Percentiles rank a stretch among this genome's conserved stretches.
Conservation (phyloP, 1,140 invertebrate species). For the Drosophila grimshawi region DNA sequence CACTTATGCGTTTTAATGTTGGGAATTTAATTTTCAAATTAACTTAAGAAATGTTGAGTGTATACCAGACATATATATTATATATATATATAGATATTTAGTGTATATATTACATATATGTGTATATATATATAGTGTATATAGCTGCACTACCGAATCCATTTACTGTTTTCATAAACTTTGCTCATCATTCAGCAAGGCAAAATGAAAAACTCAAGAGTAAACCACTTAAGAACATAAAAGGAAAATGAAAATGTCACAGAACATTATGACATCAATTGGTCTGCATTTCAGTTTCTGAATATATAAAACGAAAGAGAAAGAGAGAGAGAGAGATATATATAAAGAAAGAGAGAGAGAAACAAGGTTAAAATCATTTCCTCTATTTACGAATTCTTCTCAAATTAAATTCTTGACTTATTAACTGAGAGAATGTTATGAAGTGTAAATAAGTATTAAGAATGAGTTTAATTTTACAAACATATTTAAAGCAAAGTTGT, state of each 20-base stretch:
- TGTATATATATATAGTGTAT: not conserved
- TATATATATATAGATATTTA: not conserved
- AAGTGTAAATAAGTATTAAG: not conserved
- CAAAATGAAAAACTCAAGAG: slow-evolving; percentile 21
- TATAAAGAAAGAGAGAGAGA: not conserved
- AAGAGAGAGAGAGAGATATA: not conserved
- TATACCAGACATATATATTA: not conserved
- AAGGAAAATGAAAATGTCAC: not conserved
- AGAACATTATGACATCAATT: slow-evolving; percentile 1
- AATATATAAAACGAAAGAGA: not conserved
- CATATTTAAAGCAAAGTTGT: too few species aligned
- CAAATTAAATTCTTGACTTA: not conserved
- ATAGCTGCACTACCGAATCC: not conserved
- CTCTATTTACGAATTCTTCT: not conserved
- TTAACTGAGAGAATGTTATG: not conserved
- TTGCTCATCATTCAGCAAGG: slow-evolving; percentile 36
- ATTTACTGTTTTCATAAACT: slow-evolving; percentile 36
- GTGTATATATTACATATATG: not conserved
- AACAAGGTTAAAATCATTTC: not conserved
- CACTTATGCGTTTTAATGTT: slow-evolving; percentile 82
- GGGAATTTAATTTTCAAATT: slow-evolving; percentile 83
- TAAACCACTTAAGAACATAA: not conserved
- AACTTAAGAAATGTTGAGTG: slow-evolving; percentile 71
- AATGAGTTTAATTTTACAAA: too few species aligned
- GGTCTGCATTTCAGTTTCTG: not conserved